Evolutionary conservation across 2,888 invertebrate genomes (phyloP).

Genomic region (Calliopum simillimum): DNA sequence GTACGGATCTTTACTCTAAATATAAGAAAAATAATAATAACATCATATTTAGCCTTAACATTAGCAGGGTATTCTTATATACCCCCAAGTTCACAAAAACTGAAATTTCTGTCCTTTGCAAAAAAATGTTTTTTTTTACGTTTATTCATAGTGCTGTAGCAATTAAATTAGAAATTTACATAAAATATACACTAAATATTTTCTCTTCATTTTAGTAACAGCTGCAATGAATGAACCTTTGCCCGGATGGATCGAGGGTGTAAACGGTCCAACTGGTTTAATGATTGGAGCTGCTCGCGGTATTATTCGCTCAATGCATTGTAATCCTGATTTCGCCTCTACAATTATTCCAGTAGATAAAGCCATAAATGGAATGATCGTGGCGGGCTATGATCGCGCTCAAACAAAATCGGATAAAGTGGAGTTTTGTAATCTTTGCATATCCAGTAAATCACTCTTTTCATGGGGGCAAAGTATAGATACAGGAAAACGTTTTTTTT

Average conservation of each 20-base stretch:
- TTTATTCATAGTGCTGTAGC: no score
- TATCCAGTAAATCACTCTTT: conserved; percentile 80
- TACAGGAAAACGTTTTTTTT: conserved; percentile 71
- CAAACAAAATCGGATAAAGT: conserved; percentile 55
- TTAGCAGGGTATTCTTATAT: no score
- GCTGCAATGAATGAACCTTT: conserved; percentile 82
- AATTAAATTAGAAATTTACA: no score
- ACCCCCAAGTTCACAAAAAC: no score
- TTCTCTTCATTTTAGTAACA: conserved; percentile 71
- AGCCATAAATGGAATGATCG: conserved; percentile 82
- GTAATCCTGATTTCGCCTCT: conserved; percentile 71
- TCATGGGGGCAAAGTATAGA: conserved; percentile 88
- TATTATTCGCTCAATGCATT: conserved; percentile 87
- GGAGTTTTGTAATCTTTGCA: conserved; percentile 76
- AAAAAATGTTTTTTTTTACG: no score
- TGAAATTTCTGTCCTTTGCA: no score
- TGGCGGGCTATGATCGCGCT: conserved; percentile 77
- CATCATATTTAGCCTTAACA: no score
- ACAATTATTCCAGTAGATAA: conserved; percentile 83
- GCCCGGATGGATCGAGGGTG: conserved; percentile 91
- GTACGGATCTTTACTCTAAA: no score
- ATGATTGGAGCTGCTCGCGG: conserved; percentile 85
- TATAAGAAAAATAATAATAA: no score
- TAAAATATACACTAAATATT: no score
- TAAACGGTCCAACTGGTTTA: conserved; percentile 90